Percentiles rank a stretch among this genome's conserved stretches.
Evolutionary conservation across 2,888 invertebrate genomes (phyloP).

Genomic region (Chalcosyrphus nemorum): DNA sequence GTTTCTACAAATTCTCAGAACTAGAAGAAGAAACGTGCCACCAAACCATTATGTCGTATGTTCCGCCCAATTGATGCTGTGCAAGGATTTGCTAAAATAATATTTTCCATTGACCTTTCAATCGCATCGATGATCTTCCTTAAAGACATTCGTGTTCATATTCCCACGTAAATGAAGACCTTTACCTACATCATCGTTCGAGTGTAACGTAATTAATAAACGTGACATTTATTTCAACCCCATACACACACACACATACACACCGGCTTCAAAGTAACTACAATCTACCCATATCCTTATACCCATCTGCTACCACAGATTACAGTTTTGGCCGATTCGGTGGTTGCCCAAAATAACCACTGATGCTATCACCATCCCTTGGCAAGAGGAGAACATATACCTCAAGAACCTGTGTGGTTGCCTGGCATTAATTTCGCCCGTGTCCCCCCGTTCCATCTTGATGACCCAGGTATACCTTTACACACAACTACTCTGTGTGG

Average conservation of each 20-base stretch:
- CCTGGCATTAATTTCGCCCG: slow-evolving; percentile 36
- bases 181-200: slow-evolving; percentile 18
- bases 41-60: not conserved
- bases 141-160: not conserved
- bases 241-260: slow-evolving; percentile 31
- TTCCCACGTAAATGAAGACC: slow-evolving; percentile 19
- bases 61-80: not conserved
- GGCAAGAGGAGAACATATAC: not conserved
- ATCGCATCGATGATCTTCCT: slow-evolving; percentile 13
- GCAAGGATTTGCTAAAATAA: not conserved
- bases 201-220: slow-evolving; percentile 64
- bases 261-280: slow-evolving; percentile 22
- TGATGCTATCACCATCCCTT: slow-evolving; percentile 19
- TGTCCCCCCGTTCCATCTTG: too few relatives aligned
- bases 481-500: not conserved
- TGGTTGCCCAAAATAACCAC: slow-evolving; percentile 29
- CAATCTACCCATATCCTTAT: not conserved
- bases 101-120: not conserved
- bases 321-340: slow-evolving; percentile 46
- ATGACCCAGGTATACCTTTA: slow-evolving; percentile 14
- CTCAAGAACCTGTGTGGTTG: not conserved
- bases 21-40: too few relatives aligned
- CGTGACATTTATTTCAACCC: slow-evolving; percentile 63
- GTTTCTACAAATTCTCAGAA: too few relatives aligned
- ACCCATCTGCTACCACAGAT: slow-evolving; percentile 20